Percentiles rank a stretch among this genome's conserved stretches.
Conservation (phyloP, 2,113 vertebrate genomes). For the Mastomys coucha region DNA sequence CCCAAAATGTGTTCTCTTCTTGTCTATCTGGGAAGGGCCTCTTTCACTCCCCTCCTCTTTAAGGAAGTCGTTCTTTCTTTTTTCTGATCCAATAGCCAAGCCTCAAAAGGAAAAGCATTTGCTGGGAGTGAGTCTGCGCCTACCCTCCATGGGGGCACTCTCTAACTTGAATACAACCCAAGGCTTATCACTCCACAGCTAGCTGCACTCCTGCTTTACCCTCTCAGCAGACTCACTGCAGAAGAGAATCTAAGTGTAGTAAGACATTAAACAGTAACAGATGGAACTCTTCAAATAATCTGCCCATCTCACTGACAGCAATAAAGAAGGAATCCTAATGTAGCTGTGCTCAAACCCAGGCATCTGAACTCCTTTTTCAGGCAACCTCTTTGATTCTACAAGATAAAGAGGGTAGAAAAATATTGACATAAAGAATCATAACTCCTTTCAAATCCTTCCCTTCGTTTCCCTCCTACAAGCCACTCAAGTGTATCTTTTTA, state of each 20-base stretch:
- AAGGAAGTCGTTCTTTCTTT: rapidly evolving
- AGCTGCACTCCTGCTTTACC: neutral
- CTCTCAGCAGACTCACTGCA: neutral
- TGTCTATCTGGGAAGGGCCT: neutral
- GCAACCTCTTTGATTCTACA: conserved; percentile 21
- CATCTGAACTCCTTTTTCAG: neutral
- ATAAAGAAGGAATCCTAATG: neutral
- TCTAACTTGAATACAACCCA: neutral
- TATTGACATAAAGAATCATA: conserved; percentile 56
- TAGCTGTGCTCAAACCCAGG: neutral
- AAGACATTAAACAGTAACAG: neutral
- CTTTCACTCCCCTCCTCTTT: neutral
- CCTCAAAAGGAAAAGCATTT: neutral
- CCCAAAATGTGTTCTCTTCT: neutral
- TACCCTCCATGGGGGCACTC: rapidly evolving
- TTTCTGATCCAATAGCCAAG: neutral
- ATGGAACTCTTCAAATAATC: neutral
- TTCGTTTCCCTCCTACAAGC: conserved; percentile 60
- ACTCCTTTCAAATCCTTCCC: conserved; percentile 41
- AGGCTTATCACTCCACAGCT: neutral
- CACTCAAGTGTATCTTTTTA: conserved; percentile 56
- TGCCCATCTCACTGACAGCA: neutral
- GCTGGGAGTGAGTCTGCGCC: neutral
- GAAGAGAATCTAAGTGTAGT: neutral
- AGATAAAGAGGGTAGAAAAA: conserved; percentile 6